Percentiles rank a stretch among this genome's conserved stretches.
phyloP scores from a whole-genome alignment of 2,888 invertebrate genomes.

The Acanthopleura granulata region DNA sequence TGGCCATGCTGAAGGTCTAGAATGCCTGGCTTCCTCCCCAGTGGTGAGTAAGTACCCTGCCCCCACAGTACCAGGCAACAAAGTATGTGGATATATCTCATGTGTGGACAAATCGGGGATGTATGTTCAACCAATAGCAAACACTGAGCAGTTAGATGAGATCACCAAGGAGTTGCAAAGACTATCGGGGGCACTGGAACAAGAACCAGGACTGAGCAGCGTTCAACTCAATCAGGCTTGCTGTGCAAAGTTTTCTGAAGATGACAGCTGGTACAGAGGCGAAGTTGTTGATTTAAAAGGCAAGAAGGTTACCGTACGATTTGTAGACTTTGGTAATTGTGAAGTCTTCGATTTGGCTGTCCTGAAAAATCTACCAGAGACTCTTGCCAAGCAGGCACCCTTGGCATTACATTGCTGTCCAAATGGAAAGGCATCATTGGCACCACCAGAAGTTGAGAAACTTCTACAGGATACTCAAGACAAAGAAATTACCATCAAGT shows the following conservation, averaged over 20 bases:
- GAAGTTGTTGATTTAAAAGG: slow-evolving; percentile 72
- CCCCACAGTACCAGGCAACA: not conserved
- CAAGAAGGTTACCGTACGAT: slow-evolving; percentile 72
- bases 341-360: slow-evolving; percentile 41
- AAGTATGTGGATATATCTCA: not conserved
- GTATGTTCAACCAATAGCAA: slow-evolving; percentile 10
- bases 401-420: not conserved
- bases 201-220: not conserved
- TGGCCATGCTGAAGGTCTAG: slow-evolving; percentile 18
- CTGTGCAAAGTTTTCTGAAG: slow-evolving; percentile 75
- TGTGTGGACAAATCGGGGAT: not conserved
- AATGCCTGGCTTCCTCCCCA: not conserved
- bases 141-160: slow-evolving; percentile 35
- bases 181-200: not conserved
- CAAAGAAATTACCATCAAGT: not conserved
- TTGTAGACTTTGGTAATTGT: slow-evolving; percentile 76
- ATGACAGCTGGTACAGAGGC: slow-evolving; percentile 79
- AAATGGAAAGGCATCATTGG: not conserved
- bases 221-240: slow-evolving; percentile 72
- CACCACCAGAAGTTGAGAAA: not conserved
- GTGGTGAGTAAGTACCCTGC: not conserved
- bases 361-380: not conserved
- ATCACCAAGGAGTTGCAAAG: slow-evolving; percentile 44
- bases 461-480: not conserved
- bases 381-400: not conserved